phyloP scores from a whole-genome alignment of 1,140 invertebrate genomes.

The Lutraria rhynchaena region DNA sequence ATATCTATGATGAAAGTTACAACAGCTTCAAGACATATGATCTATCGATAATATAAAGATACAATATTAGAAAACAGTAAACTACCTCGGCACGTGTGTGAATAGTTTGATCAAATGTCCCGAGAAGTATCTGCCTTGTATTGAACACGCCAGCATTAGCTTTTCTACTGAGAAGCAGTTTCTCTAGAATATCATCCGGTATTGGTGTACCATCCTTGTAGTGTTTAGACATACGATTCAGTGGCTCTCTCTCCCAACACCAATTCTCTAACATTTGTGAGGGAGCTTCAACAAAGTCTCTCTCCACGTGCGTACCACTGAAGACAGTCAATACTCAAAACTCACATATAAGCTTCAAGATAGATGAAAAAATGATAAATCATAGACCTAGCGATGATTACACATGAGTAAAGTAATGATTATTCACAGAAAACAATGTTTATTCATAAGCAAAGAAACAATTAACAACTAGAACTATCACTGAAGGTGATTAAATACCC shows the following conservation, averaged over 20 bases:
- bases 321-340: no score
- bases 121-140: slow-evolving; percentile 83
- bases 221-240: slow-evolving; percentile 83
- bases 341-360: no score
- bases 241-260: slow-evolving; percentile 84
- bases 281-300: slow-evolving; percentile 85
- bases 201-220: slow-evolving; percentile 82
- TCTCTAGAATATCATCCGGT: slow-evolving; percentile 83
- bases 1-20: no score
- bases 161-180: slow-evolving; percentile 82
- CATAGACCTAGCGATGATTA: no score
- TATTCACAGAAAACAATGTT: no score
- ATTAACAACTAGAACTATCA: no score
- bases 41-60: no score
- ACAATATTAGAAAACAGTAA: not conserved
- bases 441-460: no score
- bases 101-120: slow-evolving; percentile 84
- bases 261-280: slow-evolving; percentile 86
- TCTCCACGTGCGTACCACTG: slow-evolving; percentile 84
- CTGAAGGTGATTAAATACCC: no score
- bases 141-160: slow-evolving; percentile 84
- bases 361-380: no score
- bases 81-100: slow-evolving; percentile 80
- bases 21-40: no score
- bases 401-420: no score